Evolutionary conservation across 2,888 invertebrate genomes (phyloP), one percentile per base, ranked within the genome.

Genomic region (Eupithecia subumbrata): DNA sequence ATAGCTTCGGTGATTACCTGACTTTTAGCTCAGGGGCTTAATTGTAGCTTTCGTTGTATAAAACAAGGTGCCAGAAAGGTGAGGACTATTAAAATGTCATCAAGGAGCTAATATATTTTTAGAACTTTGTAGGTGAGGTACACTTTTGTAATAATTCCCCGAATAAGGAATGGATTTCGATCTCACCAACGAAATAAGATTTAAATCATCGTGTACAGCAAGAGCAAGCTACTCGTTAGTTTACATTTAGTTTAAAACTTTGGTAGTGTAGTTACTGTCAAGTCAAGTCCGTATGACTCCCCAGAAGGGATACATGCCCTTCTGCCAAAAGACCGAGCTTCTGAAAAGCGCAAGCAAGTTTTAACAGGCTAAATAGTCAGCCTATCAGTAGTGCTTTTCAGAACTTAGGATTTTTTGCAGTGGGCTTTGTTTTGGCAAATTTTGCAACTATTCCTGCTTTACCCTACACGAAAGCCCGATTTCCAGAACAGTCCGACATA

Each of bases 71-170:
- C 30, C 16, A 34, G 64, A 64, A 64, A 34, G 8, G 64, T 64
- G 34, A 34, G 18, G 34, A 64, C 34, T 71, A 73, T 76, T 71
- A 73, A 73, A 76, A 76, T 43, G 11, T 18, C 68, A 76, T 71
- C 43, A 52, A 63, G 67, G 18, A 48, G 30, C 69, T 5, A 45
- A 67, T 52, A 16, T 25, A 14, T 34, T 64, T 64, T 64, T 18
- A 18, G 18, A 34, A 64, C 30, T 64, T 30, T 16, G 18, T 34
- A 9, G 18, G 34, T 2, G 8, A 64, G 34, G 16, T 16, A 34
- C 18, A 18, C 30, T 18, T 64, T 64, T 25, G 18, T 64, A 18
- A 34, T 34, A 30, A 34, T 64, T 64, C 34, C 34, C 18, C 8
- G 34, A 5, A 14, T 60, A 60, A 5, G 12, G 22, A 60, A 60